phyloP scores from a whole-genome alignment of 1,140 invertebrate genomes.

The Cyrtorhinus lividipennis region DNA sequence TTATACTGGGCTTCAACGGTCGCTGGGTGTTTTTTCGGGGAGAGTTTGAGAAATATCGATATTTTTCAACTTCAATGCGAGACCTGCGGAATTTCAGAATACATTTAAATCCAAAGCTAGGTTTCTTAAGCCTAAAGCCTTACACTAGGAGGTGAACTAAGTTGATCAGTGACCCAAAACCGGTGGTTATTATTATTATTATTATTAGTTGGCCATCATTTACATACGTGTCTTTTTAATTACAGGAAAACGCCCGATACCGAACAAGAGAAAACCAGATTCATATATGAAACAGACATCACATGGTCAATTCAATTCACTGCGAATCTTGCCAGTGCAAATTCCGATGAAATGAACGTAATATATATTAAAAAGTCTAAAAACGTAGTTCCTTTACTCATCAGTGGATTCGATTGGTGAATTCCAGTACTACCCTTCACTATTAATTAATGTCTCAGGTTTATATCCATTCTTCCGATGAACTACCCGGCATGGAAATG shows the following conservation, averaged over 20 bases:
- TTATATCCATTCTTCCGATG: conserved; percentile 48
- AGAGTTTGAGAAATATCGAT: no score
- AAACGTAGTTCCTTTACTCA: no score
- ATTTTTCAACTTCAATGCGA: no score
- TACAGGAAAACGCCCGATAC: conserved; percentile 10
- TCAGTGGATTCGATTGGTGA: no score
- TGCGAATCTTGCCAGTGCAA: background rate
- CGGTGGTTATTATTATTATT: no score
- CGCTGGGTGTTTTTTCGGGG: conserved; percentile 24
- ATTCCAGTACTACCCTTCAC: no score
- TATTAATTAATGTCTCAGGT: conserved; percentile 33
- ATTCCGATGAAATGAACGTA: background rate
- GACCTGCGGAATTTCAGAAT: no score
- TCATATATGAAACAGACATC: conserved; percentile 44
- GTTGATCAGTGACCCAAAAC: no score
- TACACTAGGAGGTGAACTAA: no score
- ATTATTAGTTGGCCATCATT: no score
- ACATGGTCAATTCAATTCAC: conserved; percentile 41
- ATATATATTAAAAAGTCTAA: background rate
- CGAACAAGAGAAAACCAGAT: conserved; percentile 27
- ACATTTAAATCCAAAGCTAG: no score
- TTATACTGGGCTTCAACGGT: conserved; percentile 21
- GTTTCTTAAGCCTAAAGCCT: no score
- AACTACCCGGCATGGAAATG: conserved; percentile 46
- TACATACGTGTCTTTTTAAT: background rate